Base-by-base conservation (phyloP, 2,888 invertebrate genomes). In the Melanostoma scalare region DNA sequence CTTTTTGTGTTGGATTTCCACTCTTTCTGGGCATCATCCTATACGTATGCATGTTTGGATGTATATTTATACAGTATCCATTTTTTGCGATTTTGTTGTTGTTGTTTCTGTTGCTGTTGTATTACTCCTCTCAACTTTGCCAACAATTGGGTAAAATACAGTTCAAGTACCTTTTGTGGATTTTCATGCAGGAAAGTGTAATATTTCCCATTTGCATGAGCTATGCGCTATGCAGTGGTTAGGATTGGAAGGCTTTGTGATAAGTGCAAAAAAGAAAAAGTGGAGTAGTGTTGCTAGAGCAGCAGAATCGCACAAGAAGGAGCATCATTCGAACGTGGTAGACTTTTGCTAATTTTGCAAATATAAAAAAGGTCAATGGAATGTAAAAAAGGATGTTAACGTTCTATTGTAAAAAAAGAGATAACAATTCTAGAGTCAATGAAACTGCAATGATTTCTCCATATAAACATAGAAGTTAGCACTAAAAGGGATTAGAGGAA, bases 101-200 rank as follows among this genome's bases (percentile, higher is more conserved):
- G 40, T 40, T 50, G 10, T 65, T 46, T 61, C 44, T 58, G 46
- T 58, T 73, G 42, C 6, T 10, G 33, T 52, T 67, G 20, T 50
- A 48, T 56, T 72, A 60, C 67, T 75, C 30, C 44, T 69, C 56
- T 76, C 60, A 68, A 65, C 63, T 68, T 79, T 67, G 65, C 71
- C 42, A 79, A 85, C 85, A 85, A 85, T 85, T 85, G 79, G 75
- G 85, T 85, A 85, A 85, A 79, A 79, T 79, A 52, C 75, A 72
- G 79, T 85, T 85, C 79, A 85, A 85, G 75, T 79, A 85, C 85
- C 79, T 85, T 85, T 79, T 79, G 73, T 75, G 67, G 72, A 68
- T 75, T 67, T 85, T 60, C 55, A 63, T 78, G 78, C 69, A 84
- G 78, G 78, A 84, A 84, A 84, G 78, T 84, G 78, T 78, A 84